Base-by-base conservation (phyloP, 92 coral and sea anemone species). In the Parazoanthus atlanticus region DNA sequence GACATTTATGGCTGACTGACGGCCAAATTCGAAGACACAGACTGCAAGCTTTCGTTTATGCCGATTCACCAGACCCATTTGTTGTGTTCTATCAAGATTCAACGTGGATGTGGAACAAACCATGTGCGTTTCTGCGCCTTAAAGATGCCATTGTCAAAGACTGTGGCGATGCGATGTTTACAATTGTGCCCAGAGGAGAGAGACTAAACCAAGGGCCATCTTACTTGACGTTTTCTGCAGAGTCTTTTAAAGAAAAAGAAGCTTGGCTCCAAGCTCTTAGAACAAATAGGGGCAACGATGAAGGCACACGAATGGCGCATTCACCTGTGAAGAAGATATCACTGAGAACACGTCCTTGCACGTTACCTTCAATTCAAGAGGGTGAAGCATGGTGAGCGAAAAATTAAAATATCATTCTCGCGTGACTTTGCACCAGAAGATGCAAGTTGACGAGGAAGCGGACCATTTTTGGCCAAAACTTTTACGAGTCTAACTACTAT, bases 1-100 rank as follows among this genome's bases (percentile, higher is more conserved):
- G 95, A 78, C 93, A 87, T 90, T 89, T 95, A 46, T 87, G 91
- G 88, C 89, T 95, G 16, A 47, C 93, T 16, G 89, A 86, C 26
- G 88, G 85, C 43, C 61, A 65, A 65, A 74, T 16, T 72, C 87
- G 80, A 74, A 92, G 73, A 67, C 90, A 93, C 52, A 93, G 91
- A 41, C 91, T 95, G 1, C 85, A 89, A 86, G 98, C 92, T 40
- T 93, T 92, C 38, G 96, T 95, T 10, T 95, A 95, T 66, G 92
- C 94, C 10, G 91, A 85, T 32, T 88, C 94, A 72, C 87, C 93
- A 5, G 96, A 95, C 70, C 98, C 98, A 13, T 95, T 95, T 85
- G 90, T 95, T n/a, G 95, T 92, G 70, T 95, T 95, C 80, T 93
- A 95, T 88, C 91, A 91, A 73, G 98, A 93, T 72, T 89, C 92